phyloP scores from a whole-genome alignment of 2,797 vertebrate species.

The Lateolabrax maculatus region DNA sequence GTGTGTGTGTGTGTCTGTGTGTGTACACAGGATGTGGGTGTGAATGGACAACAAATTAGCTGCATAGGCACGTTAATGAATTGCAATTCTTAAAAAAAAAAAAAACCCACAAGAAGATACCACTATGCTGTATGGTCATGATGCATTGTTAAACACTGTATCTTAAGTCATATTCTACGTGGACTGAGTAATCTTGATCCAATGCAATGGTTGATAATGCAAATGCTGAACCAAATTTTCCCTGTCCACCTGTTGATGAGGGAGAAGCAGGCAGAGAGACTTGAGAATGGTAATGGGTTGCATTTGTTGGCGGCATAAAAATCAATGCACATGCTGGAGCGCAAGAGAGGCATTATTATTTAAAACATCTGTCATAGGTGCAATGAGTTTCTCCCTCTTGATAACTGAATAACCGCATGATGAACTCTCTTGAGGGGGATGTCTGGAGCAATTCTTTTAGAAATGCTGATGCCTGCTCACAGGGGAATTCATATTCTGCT shows the following conservation, averaged over 20 bases:
- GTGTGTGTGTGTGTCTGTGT: no score
- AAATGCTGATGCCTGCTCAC: background rate
- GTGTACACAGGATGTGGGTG: background rate
- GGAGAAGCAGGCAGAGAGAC: slow-evolving; percentile 10
- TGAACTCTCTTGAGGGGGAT: slow-evolving; percentile 38
- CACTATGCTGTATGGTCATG: background rate
- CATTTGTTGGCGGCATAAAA: slow-evolving; percentile 24
- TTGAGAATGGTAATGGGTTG: slow-evolving; percentile 14
- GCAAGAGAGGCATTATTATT: slow-evolving; percentile 21
- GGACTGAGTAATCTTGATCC: slow-evolving; percentile 33
- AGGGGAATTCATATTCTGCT: slow-evolving; percentile 35
- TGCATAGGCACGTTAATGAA: background rate
- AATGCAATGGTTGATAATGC: slow-evolving; percentile 67
- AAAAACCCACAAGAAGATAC: slow-evolving; percentile 27
- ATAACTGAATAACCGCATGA: slow-evolving; percentile 43
- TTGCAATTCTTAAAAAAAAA: slow-evolving; percentile 37
- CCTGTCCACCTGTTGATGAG: slow-evolving; percentile 63
- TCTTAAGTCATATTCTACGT: slow-evolving; percentile 34
- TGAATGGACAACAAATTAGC: slow-evolving; percentile 1
- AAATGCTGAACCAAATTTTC: slow-evolving; percentile 56
- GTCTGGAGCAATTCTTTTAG: slow-evolving; percentile 17
- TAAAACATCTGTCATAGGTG: slow-evolving; percentile 37
- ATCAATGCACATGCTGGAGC: slow-evolving; percentile 21
- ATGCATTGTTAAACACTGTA: slow-evolving; percentile 4
- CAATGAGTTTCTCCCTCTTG: slow-evolving; percentile 28